These are phyloP conservation scores for Cryptocephalus primarius DNA, from an alignment of 2,888 invertebrate genomes.

Conservation along the genomic window DNA sequence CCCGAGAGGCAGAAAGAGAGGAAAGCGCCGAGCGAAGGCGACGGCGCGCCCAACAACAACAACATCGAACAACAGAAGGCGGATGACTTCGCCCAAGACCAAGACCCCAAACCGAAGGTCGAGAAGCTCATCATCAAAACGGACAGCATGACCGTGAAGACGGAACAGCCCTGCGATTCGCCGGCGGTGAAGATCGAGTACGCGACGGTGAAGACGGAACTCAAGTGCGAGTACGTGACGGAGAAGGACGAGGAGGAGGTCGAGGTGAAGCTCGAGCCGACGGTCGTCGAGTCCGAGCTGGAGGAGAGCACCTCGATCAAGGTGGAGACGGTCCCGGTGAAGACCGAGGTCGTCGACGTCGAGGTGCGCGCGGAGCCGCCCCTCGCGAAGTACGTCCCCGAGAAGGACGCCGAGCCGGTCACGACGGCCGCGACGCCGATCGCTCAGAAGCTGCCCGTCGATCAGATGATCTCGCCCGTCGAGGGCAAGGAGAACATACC, in stretches of 20 bases:
- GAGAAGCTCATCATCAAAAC: conserved; percentile 14
- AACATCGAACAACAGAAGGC: conserved; percentile 4
- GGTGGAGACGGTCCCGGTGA: conserved; percentile 1
- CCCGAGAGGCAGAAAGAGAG: conserved; percentile 40
- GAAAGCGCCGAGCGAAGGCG: conserved; percentile 17
- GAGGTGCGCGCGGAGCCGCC: not conserved
- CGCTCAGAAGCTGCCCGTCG: conserved; percentile 21
- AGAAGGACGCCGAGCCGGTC: conserved; percentile 28
- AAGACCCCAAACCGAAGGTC: conserved; percentile 12
- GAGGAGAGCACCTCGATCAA: not conserved
- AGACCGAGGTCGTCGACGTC: conserved; percentile 9
- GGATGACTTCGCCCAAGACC: not conserved
- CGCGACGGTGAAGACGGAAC: conserved; percentile 3
- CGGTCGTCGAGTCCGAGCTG: conserved; percentile 3
- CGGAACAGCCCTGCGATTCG: conserved; percentile 8
- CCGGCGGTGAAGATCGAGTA: conserved; percentile 9
- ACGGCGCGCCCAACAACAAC: conserved; percentile 11
- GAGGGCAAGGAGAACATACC: conserved; percentile 49
- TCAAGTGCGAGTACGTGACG: conserved; percentile 7
- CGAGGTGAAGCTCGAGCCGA: conserved; percentile 3
- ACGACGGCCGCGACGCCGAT: conserved; percentile 35
- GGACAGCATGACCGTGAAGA: conserved; percentile 12
- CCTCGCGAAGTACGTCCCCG: no score
- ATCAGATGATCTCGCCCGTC: conserved; percentile 26
- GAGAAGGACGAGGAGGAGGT: conserved; percentile 3